Base-by-base conservation (phyloP, 2,888 invertebrate genomes). In the Trichopria drosophilae region DNA sequence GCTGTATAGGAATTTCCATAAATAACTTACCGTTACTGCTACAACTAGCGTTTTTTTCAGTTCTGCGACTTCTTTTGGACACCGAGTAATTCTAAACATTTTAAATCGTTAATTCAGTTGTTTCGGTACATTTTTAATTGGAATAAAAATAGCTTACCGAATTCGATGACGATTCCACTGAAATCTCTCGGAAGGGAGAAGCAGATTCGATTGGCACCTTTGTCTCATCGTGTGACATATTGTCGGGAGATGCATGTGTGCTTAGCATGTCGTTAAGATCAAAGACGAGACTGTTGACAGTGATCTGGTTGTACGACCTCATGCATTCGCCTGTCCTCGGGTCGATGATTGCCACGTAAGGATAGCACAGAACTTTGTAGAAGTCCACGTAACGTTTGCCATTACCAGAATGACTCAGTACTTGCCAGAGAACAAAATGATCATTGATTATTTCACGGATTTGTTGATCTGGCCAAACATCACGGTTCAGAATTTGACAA, bases 361-460 rank as follows among this genome's bases (percentile, higher is more conserved):
- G 86, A 70, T 82, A 82, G 39, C 77, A 69, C 12, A 68, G 68
- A 45, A 85, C 82, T 51, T 81, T 80, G 66, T 86, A 86, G 64
- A 85, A 86, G 63, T 83, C 81, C 59, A 81, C 79, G 66, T 82
- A 86, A 20, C 82, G 78, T 26, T 78, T 76, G 1, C 86, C 86
- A 53, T 86, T 85, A 9, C 77, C 77, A 56, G 81, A 81, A 57
- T 75, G 71, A 7, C 72, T 72, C 16, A 72, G 62, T 28, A 73
- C 71, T 80, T 88, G 87, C 84, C 84, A 86, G 61, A 87, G 79
- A 12, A 86, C 72, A 67, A 87, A 88, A 67, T 84, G 81, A 45
- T 82, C 79, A 36, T 80, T 78, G 16, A 87, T 76, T 48, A 87
- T 73, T 46, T 79, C 78, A 53, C 82, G 80, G 5, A 87, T 80